Percentiles rank a stretch among this genome's conserved stretches.
Conservation (phyloP, 2,113 vertebrate genomes). For the Xenus cinereus region DNA sequence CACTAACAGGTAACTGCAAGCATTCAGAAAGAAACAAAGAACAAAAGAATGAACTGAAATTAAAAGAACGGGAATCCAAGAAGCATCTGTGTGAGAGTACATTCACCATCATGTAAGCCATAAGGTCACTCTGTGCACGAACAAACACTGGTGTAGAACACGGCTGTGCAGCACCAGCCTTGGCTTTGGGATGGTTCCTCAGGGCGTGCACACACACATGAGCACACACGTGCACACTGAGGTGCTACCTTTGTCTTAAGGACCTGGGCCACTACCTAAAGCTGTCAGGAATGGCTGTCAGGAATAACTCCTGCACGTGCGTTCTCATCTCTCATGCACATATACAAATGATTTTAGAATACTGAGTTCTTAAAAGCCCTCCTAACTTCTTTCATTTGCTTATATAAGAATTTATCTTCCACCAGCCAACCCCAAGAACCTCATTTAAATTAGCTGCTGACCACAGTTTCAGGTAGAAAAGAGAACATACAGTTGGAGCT, state of each 20-base stretch:
- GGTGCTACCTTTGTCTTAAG: background rate
- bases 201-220: background rate
- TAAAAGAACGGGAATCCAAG: background rate
- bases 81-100: background rate
- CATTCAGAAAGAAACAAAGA: background rate
- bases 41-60: background rate
- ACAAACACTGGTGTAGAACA: background rate
- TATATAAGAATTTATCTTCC: background rate
- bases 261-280: too few species aligned
- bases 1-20: background rate
- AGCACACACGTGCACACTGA: background rate
- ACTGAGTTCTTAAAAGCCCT: background rate
- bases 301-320: background rate
- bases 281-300: fast-evolving
- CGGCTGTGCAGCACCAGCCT: background rate
- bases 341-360: fast-evolving
- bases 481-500: background rate
- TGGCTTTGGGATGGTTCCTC: background rate
- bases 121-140: background rate
- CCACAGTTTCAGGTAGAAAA: background rate
- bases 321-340: background rate
- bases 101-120: background rate
- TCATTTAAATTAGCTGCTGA: background rate
- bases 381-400: background rate
- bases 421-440: background rate